Conservation (phyloP, 2,113 vertebrate genomes). For the Chauna torquata region DNA sequence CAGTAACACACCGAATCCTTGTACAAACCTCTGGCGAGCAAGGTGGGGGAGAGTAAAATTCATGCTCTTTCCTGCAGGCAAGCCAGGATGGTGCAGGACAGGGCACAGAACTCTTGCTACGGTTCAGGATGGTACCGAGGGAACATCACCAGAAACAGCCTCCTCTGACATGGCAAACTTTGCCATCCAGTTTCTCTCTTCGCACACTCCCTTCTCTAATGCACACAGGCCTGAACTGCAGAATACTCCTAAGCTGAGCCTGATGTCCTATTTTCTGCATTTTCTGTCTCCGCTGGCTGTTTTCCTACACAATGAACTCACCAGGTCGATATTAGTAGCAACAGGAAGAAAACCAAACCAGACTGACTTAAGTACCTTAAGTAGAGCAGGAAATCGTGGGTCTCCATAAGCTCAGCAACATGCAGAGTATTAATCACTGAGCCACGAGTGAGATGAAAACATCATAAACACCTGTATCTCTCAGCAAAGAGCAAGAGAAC, state of each 20-base stretch:
- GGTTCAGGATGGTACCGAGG: background rate
- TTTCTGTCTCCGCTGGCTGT: background rate
- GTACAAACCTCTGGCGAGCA: background rate
- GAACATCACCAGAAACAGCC: background rate
- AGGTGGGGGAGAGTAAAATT: background rate
- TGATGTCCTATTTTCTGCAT: background rate
- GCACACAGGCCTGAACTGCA: background rate
- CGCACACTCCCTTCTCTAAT: background rate
- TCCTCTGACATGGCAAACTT: background rate
- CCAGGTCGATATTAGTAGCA: conserved; percentile 44
- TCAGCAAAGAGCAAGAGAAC: background rate
- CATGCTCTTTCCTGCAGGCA: background rate
- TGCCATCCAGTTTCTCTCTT: background rate
- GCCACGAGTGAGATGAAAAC: conserved; percentile 13
- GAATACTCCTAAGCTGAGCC: background rate
- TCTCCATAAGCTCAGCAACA: conserved; percentile 1
- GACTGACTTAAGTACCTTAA: conserved; percentile 33
- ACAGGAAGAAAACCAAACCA: conserved; percentile 39
- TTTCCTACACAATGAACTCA: conserved; percentile 39
- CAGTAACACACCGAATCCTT: background rate
- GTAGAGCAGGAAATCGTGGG: conserved; percentile 38
- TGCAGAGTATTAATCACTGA: conserved; percentile 29
- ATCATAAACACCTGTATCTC: background rate
- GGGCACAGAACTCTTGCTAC: background rate
- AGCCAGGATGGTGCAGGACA: background rate